Conservation (phyloP, 2,888 invertebrate genomes). For the Melipona bicolor region DNA sequence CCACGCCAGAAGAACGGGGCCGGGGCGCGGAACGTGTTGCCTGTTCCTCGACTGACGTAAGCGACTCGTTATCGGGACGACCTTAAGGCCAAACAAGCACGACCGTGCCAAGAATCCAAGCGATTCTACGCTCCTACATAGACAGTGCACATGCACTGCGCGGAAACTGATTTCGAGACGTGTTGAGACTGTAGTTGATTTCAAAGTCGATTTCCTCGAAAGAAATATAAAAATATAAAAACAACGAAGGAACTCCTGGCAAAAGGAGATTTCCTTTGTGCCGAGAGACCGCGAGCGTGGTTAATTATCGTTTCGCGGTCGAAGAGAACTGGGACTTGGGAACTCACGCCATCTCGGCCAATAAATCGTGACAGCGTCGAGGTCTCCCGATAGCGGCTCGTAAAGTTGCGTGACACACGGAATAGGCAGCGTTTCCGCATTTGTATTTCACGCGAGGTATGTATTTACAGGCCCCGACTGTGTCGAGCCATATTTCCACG, state of each 20-base stretch:
- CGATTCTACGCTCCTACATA: slow-evolving; percentile 27
- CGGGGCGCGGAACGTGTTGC: slow-evolving; percentile 24
- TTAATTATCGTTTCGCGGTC: neutral
- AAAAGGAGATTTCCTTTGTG: neutral
- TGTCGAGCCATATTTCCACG: neutral
- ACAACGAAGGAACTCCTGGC: neutral
- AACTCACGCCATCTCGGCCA: slow-evolving; percentile 7
- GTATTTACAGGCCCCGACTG: slow-evolving; percentile 23
- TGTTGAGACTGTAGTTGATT: too few relatives aligned
- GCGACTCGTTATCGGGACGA: slow-evolving; percentile 61
- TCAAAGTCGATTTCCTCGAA: too few relatives aligned
- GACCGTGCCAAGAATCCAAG: slow-evolving; percentile 53
- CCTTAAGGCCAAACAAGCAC: slow-evolving; percentile 64
- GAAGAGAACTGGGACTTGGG: neutral
- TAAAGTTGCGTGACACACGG: slow-evolving; percentile 48
- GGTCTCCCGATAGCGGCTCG: slow-evolving; percentile 26
- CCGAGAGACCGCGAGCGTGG: too few relatives aligned
- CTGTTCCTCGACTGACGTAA: slow-evolving; percentile 57
- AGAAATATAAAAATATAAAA: neutral
- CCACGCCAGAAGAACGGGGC: neutral
- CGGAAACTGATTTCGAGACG: too few relatives aligned
- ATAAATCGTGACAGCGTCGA: slow-evolving; percentile 39
- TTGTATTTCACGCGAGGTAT: slow-evolving; percentile 33
- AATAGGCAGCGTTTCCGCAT: slow-evolving; percentile 47
- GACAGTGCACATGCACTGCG: neutral